A percentile compares a stretch with the other conserved stretches of the same genome.
Evolutionary conservation across 2,113 vertebrate genomes (phyloP).

Genomic region (Prochilodus magdalenae): DNA sequence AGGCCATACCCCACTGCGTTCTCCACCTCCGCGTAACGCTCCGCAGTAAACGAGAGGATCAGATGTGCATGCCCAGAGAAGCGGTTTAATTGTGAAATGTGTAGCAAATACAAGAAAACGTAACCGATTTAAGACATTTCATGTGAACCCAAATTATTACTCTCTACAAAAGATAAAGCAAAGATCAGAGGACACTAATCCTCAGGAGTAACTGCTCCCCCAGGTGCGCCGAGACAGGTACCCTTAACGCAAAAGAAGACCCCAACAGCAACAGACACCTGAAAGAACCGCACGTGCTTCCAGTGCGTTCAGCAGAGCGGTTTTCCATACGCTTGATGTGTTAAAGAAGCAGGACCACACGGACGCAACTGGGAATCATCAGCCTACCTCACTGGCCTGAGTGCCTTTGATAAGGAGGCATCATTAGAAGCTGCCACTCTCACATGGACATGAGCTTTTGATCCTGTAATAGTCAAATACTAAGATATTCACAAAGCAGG

Average conservation of each 20-base stretch:
- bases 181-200: neutral
- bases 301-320: too few species aligned
- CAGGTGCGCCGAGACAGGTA: neutral
- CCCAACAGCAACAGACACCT: slow-evolving; percentile 5
- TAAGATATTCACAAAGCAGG: neutral
- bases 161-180: neutral
- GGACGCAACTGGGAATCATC: slow-evolving; percentile 79
- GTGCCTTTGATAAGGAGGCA: slow-evolving; percentile 87
- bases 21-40: too few species aligned
- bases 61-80: neutral
- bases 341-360: slow-evolving; percentile 59
- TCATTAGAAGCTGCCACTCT: slow-evolving; percentile 83
- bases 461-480: neutral
- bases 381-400: slow-evolving; percentile 82
- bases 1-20: too few species aligned
- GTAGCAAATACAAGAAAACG: neutral
- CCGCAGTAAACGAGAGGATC: neutral
- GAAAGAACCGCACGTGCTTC: slow-evolving; percentile 17
- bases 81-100: slow-evolving; percentile 21
- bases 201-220: neutral
- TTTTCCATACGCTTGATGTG: slow-evolving; percentile 27
- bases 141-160: neutral
- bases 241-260: neutral
- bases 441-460: slow-evolving; percentile 53
- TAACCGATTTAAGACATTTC: neutral